Base-by-base conservation (phyloP, 2,888 invertebrate species). In the Phortica okadai region DNA sequence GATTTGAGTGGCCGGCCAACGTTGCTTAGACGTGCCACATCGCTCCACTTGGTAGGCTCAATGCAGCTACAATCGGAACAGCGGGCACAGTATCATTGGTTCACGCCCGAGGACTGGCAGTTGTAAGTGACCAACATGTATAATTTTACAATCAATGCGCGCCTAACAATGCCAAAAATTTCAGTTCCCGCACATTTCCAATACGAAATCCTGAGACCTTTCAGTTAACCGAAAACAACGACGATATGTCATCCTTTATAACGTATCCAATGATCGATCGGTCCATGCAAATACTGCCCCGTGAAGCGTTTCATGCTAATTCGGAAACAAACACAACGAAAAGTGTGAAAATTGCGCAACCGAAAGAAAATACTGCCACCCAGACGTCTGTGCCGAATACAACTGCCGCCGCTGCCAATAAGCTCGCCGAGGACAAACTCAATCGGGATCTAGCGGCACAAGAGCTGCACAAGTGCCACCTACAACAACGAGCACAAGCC, bases 21-120 rank as follows among this genome's bases (percentile, higher is more conserved):
- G 11, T 78, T 90, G 73, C 78, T 89, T 74, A 84, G 91, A 72
- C 86, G 89, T 75, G 85, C 90, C 10, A 91, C 91, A 54, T 91
- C 91, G 77, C 81, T 92, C 79, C 90, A 85, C 67, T 82, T 91
- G 79, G 91, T 90, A 79, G 92, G 91, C 80, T 87, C 86, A 76
- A 91, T 92, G 90, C 88, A 88, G 78, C 84, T 87, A 74, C 81
- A 85, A 78, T 88, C 91, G 74, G 91, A 91, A 82, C 90, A 90
- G 77, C 90, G 88, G 84, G 90, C 90, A 73, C 87, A 90, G 79
- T 91, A 88, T 86, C 90, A 89, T 81, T 89, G 89, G 87, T 92
- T 84, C 78, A 86, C 89, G n/a, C 84, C 89, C 64, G 89, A 90
- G 79, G 90, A 91, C 80, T 85, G 88, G 74, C 81, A 83, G 82